Base-by-base conservation (phyloP, 2,113 vertebrate genomes). In the Corythornis madagascariensis region DNA sequence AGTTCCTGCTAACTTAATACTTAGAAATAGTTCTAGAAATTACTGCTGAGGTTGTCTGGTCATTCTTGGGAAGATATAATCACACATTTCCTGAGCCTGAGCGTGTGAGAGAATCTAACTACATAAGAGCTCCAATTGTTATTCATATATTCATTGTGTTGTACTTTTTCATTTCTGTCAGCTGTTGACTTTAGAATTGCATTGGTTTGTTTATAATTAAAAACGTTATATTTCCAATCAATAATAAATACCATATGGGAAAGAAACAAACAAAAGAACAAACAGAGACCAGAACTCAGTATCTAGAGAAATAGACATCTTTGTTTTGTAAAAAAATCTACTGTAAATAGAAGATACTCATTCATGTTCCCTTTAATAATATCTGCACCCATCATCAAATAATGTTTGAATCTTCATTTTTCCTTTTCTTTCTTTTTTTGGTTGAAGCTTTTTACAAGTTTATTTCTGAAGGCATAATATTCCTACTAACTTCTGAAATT, bases 91-190 rank as follows among this genome's bases (percentile, higher is more conserved):
- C 40, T 47, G 20, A 80, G 31, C 40, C 55, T 93, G 52, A 77
- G 29, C 13, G 2, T 65, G 21, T 65, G 65, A 78, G 48, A 94
- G 47, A 71, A 66, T 67, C 56, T 86, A 86, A 83, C 48, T 81
- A 53, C 9, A 11, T 43, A 79, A 84, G 20, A 74, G 10, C 31
- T 79, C 35, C 20, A 78, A 86, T 93, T 93, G 26, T 53, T 96
- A 96, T 91, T 94, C 74, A 96, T 93, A 76, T 94, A 96, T 96
- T 94, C 94, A 96, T 94, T 92, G 59, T 86, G 45, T 80, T 92
- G 29, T 47, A 76, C 69, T 89, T 90, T 64, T 94, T 96, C 52
- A 73, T 96, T 95, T 94, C 67, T 76, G 33, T 85, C 81, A 91
- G 73, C 29, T 96, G 76, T 97, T 96, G 92, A 96, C 83, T 95